Evolutionary conservation across 1,140 invertebrate genomes (phyloP).

Genomic region (Dreissena polymorpha): DNA sequence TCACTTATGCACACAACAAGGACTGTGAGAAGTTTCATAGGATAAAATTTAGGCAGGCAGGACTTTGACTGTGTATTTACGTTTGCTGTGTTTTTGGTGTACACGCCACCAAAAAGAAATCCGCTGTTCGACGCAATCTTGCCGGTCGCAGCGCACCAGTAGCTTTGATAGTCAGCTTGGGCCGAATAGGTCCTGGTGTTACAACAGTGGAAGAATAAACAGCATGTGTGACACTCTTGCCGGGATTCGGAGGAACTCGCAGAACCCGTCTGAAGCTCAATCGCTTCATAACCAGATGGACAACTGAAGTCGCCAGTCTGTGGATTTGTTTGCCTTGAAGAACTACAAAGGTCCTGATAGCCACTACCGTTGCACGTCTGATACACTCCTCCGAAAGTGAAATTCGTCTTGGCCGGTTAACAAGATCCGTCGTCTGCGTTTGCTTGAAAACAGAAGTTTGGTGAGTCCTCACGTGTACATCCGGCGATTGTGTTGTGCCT

Average conservation of each 20-base stretch:
- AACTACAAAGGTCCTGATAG: conserved; percentile 34
- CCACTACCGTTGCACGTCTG: conserved; percentile 61
- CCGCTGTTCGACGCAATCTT: conserved; percentile 42
- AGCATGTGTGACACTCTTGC: conserved; percentile 36
- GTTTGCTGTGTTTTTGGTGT: conserved; percentile 33
- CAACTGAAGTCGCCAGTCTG: conserved; percentile 64
- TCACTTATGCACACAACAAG: conserved; percentile 64
- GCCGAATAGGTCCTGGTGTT: conserved; percentile 7
- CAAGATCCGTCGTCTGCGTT: conserved; percentile 51
- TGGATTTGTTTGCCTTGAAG: conserved; percentile 61
- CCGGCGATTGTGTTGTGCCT: conserved; percentile 43
- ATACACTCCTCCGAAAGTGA: conserved; percentile 62
- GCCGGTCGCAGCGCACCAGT: conserved; percentile 64
- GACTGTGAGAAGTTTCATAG: conserved; percentile 40
- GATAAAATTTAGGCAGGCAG: conserved; percentile 33
- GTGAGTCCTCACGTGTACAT: conserved; percentile 45
- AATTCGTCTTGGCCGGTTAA: conserved; percentile 29
- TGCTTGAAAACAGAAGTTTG: conserved; percentile 49
- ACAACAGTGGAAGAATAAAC: conserved; percentile 28
- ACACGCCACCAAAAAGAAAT: conserved; percentile 47
- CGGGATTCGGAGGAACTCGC: background rate
- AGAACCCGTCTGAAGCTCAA: conserved; percentile 57
- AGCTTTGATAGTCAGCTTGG: conserved; percentile 47
- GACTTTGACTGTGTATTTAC: background rate
- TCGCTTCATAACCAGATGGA: conserved; percentile 58